Evolutionary conservation across 1,140 invertebrate genomes (phyloP).

Genomic region (Harpegnathos saltator): DNA sequence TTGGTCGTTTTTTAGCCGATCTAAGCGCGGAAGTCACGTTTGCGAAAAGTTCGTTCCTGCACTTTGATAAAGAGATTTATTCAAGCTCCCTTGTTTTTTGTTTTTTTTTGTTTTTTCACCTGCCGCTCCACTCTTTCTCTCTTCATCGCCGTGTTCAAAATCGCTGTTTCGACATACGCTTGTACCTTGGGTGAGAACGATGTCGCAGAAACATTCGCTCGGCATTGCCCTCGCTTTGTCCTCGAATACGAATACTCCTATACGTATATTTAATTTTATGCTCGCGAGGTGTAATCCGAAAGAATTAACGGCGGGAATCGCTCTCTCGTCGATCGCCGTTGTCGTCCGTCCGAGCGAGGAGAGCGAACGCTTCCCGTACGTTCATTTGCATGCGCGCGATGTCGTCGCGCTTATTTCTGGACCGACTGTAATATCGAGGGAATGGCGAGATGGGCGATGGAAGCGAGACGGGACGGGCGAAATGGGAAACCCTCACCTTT

Average conservation of each 20-base stretch:
- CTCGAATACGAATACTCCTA: too few relatives aligned
- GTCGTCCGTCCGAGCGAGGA: background rate
- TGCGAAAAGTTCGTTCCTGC: conserved; percentile 19
- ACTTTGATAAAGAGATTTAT: conserved; percentile 26
- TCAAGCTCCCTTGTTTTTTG: background rate
- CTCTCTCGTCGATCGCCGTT: too few relatives aligned
- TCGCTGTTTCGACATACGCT: background rate
- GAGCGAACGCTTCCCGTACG: background rate
- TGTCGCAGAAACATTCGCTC: too few relatives aligned
- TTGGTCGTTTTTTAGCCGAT: conserved; percentile 26
- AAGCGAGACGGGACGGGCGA: too few relatives aligned
- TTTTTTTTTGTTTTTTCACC: too few relatives aligned
- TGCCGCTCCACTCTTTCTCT: too few relatives aligned
- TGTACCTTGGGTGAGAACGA: background rate
- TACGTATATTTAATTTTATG: too few relatives aligned
- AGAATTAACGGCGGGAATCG: too few relatives aligned
- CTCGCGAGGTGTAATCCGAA: too few relatives aligned
- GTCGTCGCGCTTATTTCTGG: conserved; percentile 38
- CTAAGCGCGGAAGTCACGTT: conserved; percentile 14
- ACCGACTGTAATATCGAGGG: conserved; percentile 35
- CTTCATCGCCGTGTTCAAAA: background rate
- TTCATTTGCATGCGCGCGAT: conserved; percentile 23
- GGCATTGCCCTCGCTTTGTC: too few relatives aligned
- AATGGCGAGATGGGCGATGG: background rate
- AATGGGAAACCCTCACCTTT: conserved; percentile 38